Evolutionary conservation across 2,113 vertebrate genomes (phyloP), one percentile per base, ranked within the genome.

Genomic region (Vicugna pacos): DNA sequence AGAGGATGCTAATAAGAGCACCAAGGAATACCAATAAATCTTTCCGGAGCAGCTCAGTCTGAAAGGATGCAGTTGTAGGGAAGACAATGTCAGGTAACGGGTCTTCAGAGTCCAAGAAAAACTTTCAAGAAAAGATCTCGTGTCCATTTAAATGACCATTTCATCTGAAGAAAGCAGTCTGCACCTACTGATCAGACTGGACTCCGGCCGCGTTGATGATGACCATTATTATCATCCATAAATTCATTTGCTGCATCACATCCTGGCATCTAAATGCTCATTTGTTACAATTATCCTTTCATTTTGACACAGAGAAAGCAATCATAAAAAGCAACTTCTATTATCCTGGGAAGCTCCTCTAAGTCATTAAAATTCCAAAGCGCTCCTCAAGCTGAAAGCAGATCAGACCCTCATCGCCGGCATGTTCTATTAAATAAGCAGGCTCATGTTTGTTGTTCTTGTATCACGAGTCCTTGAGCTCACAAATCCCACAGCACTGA

Each of bases 331-430:
- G 32, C 38, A 96, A 93, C 32, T 96, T 87, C 83, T 77, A 94
- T 87, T 89, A 70, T 60, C 90, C 89, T 94, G 79, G 95, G 87
- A 97, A 93, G 58, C 15, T 60, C 11, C 32, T 70, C 24, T 87
- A 95, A 97, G 96, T 90, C 76, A 97, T 91, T 95, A 95, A 94
- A 96, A 97, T 97, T 98, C 94, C 95, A 76, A 89, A 94, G 84
- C 5, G 1, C 77, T 98, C 26, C 75, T 97, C 82, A 79, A n/a
- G 84, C 50, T 94, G 72, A 91, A 98, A 85, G 93, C 91, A 62
- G n/a, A 93, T 89, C 69, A 97, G 77, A 75, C 75, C 80, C 67
- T 80, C 28, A 60, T 17, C 13, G 26, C 84, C 65, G 83, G n/a
- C 38, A 80, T 20, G 2, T 86, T 89, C 92, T 92, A 42, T 58